Percentiles rank a stretch among this genome's conserved stretches.
Conservation (phyloP, 2,113 vertebrate genomes). For the Arvicanthis niloticus region DNA sequence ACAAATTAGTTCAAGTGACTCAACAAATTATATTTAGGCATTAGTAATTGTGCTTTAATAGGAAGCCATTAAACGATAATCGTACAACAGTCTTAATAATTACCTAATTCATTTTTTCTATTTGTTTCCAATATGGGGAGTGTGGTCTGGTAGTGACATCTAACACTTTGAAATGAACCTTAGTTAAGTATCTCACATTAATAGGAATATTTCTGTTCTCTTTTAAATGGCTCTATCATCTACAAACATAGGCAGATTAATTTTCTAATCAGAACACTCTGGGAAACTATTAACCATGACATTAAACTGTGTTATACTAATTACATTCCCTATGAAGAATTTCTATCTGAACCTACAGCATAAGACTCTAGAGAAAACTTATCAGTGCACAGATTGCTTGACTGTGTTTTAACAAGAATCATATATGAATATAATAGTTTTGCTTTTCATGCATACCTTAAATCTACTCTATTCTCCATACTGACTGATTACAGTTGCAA, state of each 20-base stretch:
- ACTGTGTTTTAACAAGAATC: constrained; percentile 78
- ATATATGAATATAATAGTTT: constrained; percentile 77
- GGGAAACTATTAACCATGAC: constrained; percentile 89
- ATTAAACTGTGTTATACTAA: constrained; percentile 88
- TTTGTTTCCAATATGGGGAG: constrained; percentile 82
- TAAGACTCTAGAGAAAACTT: constrained; percentile 84
- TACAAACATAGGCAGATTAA: constrained; percentile 87
- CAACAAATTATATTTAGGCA: constrained; percentile 72
- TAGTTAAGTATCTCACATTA: constrained; percentile 84
- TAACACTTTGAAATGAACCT: constrained; percentile 81
- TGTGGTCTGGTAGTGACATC: constrained; percentile 81
- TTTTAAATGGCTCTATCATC: constrained; percentile 87
- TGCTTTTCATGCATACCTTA: constrained; percentile 21
- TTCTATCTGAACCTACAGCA: constrained; percentile 85
- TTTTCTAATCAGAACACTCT: constrained; percentile 90
- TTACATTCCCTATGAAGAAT: constrained; percentile 86
- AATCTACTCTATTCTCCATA: constrained; percentile 39
- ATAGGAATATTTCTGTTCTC: constrained; percentile 76
- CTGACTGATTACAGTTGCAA: constrained; percentile 38
- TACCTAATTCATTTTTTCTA: constrained; percentile 80
- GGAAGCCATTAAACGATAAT: constrained; percentile 75
- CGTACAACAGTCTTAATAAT: constrained; percentile 76
- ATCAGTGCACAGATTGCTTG: constrained; percentile 80
- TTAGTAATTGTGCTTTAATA: constrained; percentile 80
- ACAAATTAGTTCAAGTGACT: constrained; percentile 68